A percentile compares a stretch with the other conserved stretches of the same genome.
phyloP scores from a whole-genome alignment of 2,113 vertebrate species.

The Oophaga pumilio region DNA sequence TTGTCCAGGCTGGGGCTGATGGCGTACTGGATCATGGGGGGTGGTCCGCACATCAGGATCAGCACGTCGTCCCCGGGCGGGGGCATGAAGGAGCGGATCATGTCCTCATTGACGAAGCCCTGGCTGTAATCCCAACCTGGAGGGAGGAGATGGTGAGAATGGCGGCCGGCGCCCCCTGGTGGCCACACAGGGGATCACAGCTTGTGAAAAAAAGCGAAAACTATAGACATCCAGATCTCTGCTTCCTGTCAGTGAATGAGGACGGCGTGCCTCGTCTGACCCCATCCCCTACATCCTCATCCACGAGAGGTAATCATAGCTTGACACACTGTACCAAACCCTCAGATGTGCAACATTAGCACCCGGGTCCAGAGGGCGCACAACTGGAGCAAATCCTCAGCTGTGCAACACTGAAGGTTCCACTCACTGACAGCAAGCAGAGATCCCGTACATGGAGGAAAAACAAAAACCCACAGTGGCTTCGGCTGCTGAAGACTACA shows the following conservation, averaged over 20 bases:
- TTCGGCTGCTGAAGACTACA: neutral
- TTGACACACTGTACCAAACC: neutral
- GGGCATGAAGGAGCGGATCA: conserved; percentile 85
- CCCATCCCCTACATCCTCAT: too few relatives aligned
- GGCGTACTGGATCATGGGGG: conserved; percentile 96
- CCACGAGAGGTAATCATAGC: too few relatives aligned
- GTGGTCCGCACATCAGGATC: conserved; percentile 93
- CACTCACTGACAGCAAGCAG: neutral
- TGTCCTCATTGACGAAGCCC: conserved; percentile 91
- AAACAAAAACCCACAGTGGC: neutral
- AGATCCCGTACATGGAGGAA: neutral
- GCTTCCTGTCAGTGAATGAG: too few relatives aligned
- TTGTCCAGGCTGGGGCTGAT: conserved; percentile 94
- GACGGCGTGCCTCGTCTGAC: too few relatives aligned
- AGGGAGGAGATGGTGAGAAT: rapidly evolving
- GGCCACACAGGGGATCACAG: neutral
- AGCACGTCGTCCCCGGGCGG: conserved; percentile 79
- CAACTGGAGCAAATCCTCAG: neutral
- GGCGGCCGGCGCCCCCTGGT: neutral
- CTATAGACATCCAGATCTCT: too few relatives aligned
- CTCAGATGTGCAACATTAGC: neutral
- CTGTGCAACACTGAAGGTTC: neutral
- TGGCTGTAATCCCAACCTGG: conserved; percentile 92
- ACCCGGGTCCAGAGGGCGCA: too few relatives aligned
- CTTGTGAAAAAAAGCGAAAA: too few relatives aligned